These are phyloP conservation scores for Ceriagrion tenellum DNA, from an alignment of 2,888 invertebrate species.

Conservation along the genomic window DNA sequence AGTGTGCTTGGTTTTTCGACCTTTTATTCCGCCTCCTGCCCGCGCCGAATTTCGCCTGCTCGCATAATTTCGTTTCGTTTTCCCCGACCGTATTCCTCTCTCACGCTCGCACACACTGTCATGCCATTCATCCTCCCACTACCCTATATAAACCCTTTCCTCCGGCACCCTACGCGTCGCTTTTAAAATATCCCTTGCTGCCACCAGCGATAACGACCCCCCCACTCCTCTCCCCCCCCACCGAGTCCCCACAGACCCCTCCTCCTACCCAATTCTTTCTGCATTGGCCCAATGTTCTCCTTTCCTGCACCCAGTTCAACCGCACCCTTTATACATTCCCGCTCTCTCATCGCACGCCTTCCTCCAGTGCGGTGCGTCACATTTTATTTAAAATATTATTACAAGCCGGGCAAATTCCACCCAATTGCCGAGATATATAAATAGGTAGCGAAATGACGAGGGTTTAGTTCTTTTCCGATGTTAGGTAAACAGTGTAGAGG, in stretches of 20 bases:
- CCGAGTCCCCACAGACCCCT: background rate
- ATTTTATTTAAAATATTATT: too few species aligned
- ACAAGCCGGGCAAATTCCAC: too few species aligned
- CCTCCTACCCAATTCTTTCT: background rate
- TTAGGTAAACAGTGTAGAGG: too few species aligned
- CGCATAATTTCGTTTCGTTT: conserved; percentile 10
- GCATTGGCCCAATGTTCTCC: background rate
- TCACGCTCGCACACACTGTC: background rate
- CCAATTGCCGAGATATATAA: too few species aligned
- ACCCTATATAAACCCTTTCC: background rate
- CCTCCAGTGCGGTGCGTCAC: too few species aligned
- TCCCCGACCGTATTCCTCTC: background rate
- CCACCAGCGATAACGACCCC: conserved; percentile 8
- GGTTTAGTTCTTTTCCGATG: too few species aligned
- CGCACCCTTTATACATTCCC: background rate
- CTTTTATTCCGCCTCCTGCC: background rate
- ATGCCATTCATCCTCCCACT: background rate
- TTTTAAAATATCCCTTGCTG: conserved; percentile 24
- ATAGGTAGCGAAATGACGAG: too few species aligned
- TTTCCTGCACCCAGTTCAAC: background rate
- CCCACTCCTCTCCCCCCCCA: too few species aligned
- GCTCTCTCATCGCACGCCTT: too few species aligned
- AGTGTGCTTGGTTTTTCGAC: background rate
- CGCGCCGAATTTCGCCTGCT: background rate
- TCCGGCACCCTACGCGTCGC: background rate